Evolutionary conservation across 2,888 invertebrate genomes (phyloP), one percentile per base, ranked within the genome.

Genomic region (Leptopilina syphax): DNA sequence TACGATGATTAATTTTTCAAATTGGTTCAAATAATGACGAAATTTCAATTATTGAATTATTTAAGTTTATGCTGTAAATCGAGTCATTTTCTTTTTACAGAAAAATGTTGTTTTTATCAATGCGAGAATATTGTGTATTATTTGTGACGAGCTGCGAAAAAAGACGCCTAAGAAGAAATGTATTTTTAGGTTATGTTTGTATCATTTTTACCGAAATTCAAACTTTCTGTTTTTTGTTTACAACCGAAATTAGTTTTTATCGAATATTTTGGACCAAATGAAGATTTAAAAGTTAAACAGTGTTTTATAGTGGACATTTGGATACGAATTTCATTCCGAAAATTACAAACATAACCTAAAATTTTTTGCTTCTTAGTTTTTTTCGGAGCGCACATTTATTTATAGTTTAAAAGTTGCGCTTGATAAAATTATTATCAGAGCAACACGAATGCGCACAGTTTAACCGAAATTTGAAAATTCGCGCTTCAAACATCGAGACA

Each of bases 21-120:
- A 18, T 18, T 57, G 7, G 60, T 60, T 60, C 5, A 60, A 60
- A 57, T 57, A 57, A 57, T 57, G n/a, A 57, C 13, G n/a, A n/a
- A 57, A n/a, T 57, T 57, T 57, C 57, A n/a, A 70, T 8, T 10
- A 66, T 24, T 6, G 12, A 73, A 54, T 54, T 8, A 57, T 73
- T 73, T 57, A 10, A 57, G 73, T 57, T 34, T 34, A 73, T n/a
- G 57, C 73, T 73, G 73, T 57, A 34, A 73, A 73, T 73, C 57
- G 57, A 73, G 57, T 73, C 57, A 34, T 34, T 7, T n/a, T 73
- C 3, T 10, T 73, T 57, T 57, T 12, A 27, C 34, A 73, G 34
- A 34, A 3, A 70, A 18, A 50, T 57, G n/a, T 73, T 73, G 34
- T 73, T 73, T 73, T n/a, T 54, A 57, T 73, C 27, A 57, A 34